phyloP scores from a whole-genome alignment of 2,113 vertebrate species.

The Istiophorus platypterus region DNA sequence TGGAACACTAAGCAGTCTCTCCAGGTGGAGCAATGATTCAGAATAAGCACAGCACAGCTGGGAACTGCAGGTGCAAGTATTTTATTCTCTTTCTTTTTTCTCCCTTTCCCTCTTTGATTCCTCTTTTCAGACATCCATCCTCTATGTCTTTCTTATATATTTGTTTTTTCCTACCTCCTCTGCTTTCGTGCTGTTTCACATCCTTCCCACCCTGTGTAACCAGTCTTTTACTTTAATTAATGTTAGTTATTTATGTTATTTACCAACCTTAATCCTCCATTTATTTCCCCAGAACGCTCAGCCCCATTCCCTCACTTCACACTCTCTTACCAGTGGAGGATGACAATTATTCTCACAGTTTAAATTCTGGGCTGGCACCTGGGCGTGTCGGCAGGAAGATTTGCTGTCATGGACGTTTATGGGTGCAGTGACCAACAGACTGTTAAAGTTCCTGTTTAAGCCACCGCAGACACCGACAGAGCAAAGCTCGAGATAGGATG shows the following conservation, averaged over 20 bases:
- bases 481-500: not conserved
- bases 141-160: slow-evolving; percentile 30
- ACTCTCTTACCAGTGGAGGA: slow-evolving; percentile 9
- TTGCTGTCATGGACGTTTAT: slow-evolving; percentile 64
- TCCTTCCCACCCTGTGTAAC: not conserved
- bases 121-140: not conserved
- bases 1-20: slow-evolving; percentile 71
- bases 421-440: slow-evolving; percentile 44
- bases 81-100: slow-evolving; percentile 31
- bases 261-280: slow-evolving; percentile 23
- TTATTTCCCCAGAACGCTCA: slow-evolving; percentile 24
- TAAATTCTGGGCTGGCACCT: slow-evolving; percentile 50
- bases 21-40: slow-evolving; percentile 69
- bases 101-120: slow-evolving; percentile 27
- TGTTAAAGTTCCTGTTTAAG: slow-evolving; percentile 62
- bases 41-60: slow-evolving; percentile 70
- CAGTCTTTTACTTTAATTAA: slow-evolving; percentile 39
- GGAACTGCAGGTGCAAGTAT: slow-evolving; percentile 70
- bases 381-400: slow-evolving; percentile 44
- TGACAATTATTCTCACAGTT: slow-evolving; percentile 47
- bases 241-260: slow-evolving; percentile 28
- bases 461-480: not conserved
- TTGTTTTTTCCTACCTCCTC: not conserved
- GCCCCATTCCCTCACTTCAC: not conserved
- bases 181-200: not conserved